Evolutionary conservation across 2,797 vertebrate species (phyloP).

Genomic region (Triplophysa bombifrons): DNA sequence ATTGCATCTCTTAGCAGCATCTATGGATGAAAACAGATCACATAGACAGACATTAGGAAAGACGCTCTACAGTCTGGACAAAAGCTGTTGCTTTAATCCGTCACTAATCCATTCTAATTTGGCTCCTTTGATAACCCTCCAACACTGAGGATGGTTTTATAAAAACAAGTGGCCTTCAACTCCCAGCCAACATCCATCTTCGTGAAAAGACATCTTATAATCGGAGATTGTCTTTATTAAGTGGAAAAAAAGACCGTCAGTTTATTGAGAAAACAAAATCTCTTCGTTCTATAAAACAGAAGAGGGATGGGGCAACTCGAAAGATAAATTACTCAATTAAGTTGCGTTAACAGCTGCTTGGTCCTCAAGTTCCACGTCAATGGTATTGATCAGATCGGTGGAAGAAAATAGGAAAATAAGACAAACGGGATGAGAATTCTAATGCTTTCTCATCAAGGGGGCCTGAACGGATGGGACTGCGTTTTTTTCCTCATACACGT

Average conservation of each 20-base stretch:
- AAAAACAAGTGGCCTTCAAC: constrained; percentile 40
- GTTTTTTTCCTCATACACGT: constrained; percentile 73
- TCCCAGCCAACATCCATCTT: constrained; percentile 37
- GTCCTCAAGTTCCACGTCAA: constrained; percentile 53
- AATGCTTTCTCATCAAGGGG: constrained; percentile 48
- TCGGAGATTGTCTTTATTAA: constrained; percentile 9
- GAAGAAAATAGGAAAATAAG: constrained; percentile 29
- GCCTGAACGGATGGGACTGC: constrained; percentile 31
- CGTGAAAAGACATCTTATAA: constrained; percentile 22
- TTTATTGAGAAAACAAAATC: constrained; percentile 20
- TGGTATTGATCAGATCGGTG: constrained; percentile 55
- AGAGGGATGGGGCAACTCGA: constrained; percentile 51
- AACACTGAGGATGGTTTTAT: constrained; percentile 41
- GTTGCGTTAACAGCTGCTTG: constrained; percentile 60
- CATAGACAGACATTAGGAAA: constrained; percentile 53
- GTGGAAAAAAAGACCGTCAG: background rate
- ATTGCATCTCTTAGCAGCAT: constrained; percentile 59
- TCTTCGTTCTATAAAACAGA: constrained; percentile 58
- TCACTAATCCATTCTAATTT: constrained; percentile 76
- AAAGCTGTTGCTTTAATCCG: constrained; percentile 66
- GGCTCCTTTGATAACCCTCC: constrained; percentile 69
- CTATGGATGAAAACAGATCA: constrained; percentile 65
- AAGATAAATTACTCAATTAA: constrained; percentile 67
- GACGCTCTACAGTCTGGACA: constrained; percentile 55
- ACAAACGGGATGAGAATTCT: constrained; percentile 32